Evolutionary conservation across 2,797 vertebrate genomes (phyloP).

Genomic region (Coregonus sp.): DNA sequence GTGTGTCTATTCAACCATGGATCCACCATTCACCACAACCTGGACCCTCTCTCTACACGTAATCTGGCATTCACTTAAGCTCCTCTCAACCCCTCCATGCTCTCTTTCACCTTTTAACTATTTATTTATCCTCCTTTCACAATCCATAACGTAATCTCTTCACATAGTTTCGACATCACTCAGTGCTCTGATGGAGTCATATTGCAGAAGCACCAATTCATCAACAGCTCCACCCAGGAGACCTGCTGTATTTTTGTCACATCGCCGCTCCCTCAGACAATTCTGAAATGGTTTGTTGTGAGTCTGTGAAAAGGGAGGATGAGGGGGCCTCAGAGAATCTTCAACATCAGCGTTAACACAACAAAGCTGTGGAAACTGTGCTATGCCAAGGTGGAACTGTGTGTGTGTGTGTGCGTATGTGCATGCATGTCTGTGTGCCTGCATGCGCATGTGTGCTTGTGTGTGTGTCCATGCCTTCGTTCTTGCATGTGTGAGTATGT

Average conservation of each 20-base stretch:
- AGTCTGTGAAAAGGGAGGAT: conserved; percentile 50
- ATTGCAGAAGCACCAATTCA: neutral
- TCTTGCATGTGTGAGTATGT: conserved; percentile 4
- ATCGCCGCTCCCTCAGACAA: conserved; percentile 59
- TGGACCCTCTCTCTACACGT: conserved; percentile 29
- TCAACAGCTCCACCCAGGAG: neutral
- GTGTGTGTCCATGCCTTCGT: neutral
- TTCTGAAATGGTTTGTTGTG: conserved; percentile 62
- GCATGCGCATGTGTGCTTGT: neutral
- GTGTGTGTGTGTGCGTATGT: neutral
- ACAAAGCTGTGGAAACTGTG: conserved; percentile 36
- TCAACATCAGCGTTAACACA: conserved; percentile 66
- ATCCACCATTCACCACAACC: too few relatives aligned
- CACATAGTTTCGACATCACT: neutral
- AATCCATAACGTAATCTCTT: neutral
- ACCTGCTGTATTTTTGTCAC: conserved; percentile 50
- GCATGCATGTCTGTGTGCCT: conserved; percentile 18
- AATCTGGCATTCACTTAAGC: conserved; percentile 42
- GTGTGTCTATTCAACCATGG: conserved; percentile 23
- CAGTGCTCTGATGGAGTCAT: neutral
- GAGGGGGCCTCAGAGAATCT: conserved; percentile 54
- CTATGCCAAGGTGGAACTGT: conserved; percentile 50
- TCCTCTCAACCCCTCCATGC: conserved; percentile 31
- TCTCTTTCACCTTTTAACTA: conserved; percentile 44
- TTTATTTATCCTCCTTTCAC: conserved; percentile 7